Percentiles rank a stretch among this genome's conserved stretches.
phyloP scores from a whole-genome alignment of 2,797 vertebrate genomes.

The Argya squamiceps region DNA sequence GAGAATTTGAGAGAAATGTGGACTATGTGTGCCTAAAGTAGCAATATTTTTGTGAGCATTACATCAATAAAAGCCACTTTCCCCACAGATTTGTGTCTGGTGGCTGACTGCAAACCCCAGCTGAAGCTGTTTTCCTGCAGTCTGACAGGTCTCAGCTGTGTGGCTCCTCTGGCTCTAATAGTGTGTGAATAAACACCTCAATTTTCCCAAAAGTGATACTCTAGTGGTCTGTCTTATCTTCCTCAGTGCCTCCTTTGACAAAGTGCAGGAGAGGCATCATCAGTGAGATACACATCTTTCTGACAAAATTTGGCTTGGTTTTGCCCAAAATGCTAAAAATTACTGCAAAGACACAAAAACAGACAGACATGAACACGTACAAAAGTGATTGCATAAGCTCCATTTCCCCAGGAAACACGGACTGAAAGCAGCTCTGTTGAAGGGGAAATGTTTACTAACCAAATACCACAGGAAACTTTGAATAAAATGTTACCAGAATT shows the following conservation, averaged over 20 bases:
- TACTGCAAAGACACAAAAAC: neutral
- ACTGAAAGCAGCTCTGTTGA: slow-evolving; percentile 29
- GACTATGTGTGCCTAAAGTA: neutral
- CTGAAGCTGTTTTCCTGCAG: slow-evolving; percentile 32
- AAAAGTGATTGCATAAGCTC: neutral
- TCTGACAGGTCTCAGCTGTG: slow-evolving; percentile 31
- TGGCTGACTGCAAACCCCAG: slow-evolving; percentile 1
- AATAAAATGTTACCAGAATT: slow-evolving; percentile 1
- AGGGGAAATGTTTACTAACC: slow-evolving; percentile 3
- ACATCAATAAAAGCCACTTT: neutral
- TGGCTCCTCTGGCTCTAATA: neutral
- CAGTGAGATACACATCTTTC: neutral
- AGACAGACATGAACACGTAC: neutral
- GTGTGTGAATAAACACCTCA: neutral
- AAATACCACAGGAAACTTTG: slow-evolving; percentile 43
- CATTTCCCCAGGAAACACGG: slow-evolving; percentile 50
- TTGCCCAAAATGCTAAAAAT: neutral
- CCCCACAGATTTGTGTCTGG: neutral
- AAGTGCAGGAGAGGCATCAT: neutral
- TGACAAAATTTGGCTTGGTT: neutral
- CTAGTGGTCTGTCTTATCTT: neutral
- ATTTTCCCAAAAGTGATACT: neutral
- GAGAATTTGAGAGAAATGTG: neutral
- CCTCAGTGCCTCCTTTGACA: neutral
- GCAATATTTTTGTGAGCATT: neutral